Evolutionary conservation across 2,113 vertebrate species (phyloP), one percentile per base, ranked within the genome.

Genomic region (Clarias magur): DNA sequence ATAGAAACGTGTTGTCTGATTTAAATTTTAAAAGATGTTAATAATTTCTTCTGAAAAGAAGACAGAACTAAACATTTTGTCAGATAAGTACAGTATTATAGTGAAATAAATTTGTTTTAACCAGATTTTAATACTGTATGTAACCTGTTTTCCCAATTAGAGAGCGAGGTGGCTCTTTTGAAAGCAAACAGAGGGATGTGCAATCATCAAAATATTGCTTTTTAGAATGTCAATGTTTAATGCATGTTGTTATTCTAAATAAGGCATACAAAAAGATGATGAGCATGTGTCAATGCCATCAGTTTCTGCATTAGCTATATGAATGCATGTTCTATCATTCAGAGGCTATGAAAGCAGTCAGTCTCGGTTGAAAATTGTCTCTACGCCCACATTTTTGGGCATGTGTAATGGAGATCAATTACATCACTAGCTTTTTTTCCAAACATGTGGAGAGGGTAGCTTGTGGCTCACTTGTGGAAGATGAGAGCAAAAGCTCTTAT

Each of bases 321-420:
- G 80, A 88, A 89, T 88, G 85, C 75, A 42, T 82, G 80, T 88
- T 84, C 56, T 80, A 76, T 85, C 84, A 59, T 87, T 85, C 76
- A 83, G 80, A 81, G 80, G 78, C 86, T 85, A 88, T 83, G 68
- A 80, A 89, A 88, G 90, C 84, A 84, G 54, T 83, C 83, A 72
- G 38, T 86, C 88, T 84, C 59, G 57, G 65, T 80, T 90, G 81
- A 83, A 90, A 90, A 89, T 88, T 81, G 70, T 84, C 84, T 87
- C 53, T 30, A 63, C 86, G 83, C 86, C 85, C 88, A 91, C 86
- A 83, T 76, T 88, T 80, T 76, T 63, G 76, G 85, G 85, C 73
- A 86, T 48, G 83, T 79, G 68, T 78, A 84, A 88, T 87, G 82
- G 81, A 88, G 82, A 90, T 81, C 85, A 85, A 84, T 87, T 90